A percentile compares a stretch with the other conserved stretches of the same genome.
These are phyloP conservation scores for Epinotia ramella DNA, from an alignment of 2,888 invertebrate genomes.

Conservation along the genomic window DNA sequence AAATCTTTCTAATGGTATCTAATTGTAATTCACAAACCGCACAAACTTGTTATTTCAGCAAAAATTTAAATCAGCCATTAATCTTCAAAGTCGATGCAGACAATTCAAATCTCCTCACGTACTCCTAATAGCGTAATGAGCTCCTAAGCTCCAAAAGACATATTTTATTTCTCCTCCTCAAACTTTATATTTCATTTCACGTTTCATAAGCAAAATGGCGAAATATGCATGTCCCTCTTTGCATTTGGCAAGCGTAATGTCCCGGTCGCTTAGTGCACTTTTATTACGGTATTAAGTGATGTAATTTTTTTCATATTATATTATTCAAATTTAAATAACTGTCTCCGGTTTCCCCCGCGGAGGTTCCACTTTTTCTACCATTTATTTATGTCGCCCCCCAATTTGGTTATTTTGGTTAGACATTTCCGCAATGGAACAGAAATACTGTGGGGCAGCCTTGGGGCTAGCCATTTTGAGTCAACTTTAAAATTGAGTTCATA, in stretches of 20 bases:
- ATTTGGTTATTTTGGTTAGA: conserved; percentile 80
- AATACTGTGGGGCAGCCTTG: conserved; percentile 57
- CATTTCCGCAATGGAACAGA: conserved; percentile 67
- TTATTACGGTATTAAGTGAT: conserved; percentile 86
- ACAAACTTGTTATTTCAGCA: conserved; percentile 5
- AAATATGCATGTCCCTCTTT: conserved; percentile 81
- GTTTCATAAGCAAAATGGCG: conserved; percentile 82
- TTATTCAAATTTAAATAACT: conserved; percentile 87
- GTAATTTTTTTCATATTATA: conserved; percentile 86
- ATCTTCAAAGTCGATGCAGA: conserved; percentile 38
- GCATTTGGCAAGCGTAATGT: conserved; percentile 82
- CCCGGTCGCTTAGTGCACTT: conserved; percentile 85
- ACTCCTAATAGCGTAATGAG: conserved; percentile 82
- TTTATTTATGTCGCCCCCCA: conserved; percentile 80
- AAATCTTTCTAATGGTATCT: not conserved
- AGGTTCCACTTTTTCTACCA: conserved; percentile 75
- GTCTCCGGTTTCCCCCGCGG: conserved; percentile 83
- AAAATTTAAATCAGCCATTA: conserved; percentile 21
- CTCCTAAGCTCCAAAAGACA: conserved; percentile 75
- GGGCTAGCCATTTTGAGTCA: conserved; percentile 3
- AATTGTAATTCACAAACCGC: conserved; percentile 13
- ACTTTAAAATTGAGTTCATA: too few relatives aligned
- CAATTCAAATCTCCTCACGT: conserved; percentile 72
- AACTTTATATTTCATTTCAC: conserved; percentile 85
- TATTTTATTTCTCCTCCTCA: conserved; percentile 81